Base-by-base conservation (phyloP, 1,140 invertebrate genomes). In the Pseudomyrmex sp. region DNA sequence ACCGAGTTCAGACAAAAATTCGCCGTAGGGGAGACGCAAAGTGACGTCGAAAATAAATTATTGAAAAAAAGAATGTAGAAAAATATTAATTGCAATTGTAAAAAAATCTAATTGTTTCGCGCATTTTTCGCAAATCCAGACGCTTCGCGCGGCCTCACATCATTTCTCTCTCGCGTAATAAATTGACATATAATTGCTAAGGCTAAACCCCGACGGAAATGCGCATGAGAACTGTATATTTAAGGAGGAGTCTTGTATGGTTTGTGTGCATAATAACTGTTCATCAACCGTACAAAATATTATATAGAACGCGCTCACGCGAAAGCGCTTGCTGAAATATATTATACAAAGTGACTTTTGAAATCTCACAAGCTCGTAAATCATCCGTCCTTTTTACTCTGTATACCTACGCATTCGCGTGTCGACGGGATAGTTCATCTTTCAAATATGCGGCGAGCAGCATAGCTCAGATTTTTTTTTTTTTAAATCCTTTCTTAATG, bases 361-460 rank as follows among this genome's bases (percentile, higher is more conserved):
- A 76, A 54, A 63, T 63, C 73, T 63, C 59, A 59, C 46, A 26
- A 35, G 13, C 46, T 75, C 73, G 62, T 76, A 63, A 76, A 75
- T 75, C 59, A 75, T 75, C 73, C 20, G 10, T 10, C 20, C 10
- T 44, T 15, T 12, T 59, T 62, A 35, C 35, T 48, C 12, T 18
- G 59, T 50, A 3, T 26, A 18, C 23, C 46, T 62, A 35, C 15
- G 58, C 63, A 18, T 63, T 56, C 20, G 46, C 73, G 26, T 63
- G 73, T 75, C 59, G 59, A 75, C 73, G 52, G 59, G 73, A 62
- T 61, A 62, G 18, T 75, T 20, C 15, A 50, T 75, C 62, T 77
- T 77, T 66, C 61, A 66, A 63, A 54, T 65, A 76, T 35, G 48
- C 26, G 58, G 20, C 23, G 56, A 23, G 15, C 23, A 26, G 26